phyloP scores from a whole-genome alignment of 2,888 invertebrate genomes.

The Phoronis australis region DNA sequence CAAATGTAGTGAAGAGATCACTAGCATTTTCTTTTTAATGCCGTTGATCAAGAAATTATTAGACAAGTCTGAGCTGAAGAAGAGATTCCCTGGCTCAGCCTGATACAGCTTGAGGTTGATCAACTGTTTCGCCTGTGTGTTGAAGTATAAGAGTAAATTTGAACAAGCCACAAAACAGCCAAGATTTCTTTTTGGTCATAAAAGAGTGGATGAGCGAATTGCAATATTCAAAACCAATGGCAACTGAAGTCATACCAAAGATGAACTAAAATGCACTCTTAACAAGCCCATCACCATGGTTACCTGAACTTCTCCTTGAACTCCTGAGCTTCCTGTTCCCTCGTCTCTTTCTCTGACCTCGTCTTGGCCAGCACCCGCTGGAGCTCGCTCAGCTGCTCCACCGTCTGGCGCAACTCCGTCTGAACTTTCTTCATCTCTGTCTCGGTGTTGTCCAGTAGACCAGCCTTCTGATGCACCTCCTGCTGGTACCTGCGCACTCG shows the following conservation, averaged over 20 bases:
- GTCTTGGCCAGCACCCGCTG: constrained; percentile 25
- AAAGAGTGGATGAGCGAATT: no score
- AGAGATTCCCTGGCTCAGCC: no score
- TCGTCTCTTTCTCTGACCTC: constrained; percentile 28
- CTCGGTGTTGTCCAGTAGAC: constrained; percentile 29
- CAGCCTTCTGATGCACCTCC: constrained; percentile 28
- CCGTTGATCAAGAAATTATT: no score
- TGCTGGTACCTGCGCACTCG: constrained; percentile 27
- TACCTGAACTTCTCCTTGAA: constrained; percentile 31
- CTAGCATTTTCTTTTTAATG: no score
- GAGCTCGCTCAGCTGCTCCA: constrained; percentile 17
- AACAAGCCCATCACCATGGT: background rate
- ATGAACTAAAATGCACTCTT: background rate
- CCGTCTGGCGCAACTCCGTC: constrained; percentile 21
- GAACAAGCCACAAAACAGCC: no score
- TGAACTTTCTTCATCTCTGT: constrained; percentile 26
- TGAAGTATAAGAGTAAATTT: no score
- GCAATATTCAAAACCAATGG: background rate
- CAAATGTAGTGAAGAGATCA: no score
- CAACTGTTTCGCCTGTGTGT: no score
- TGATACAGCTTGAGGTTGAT: no score
- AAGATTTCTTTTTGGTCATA: no score
- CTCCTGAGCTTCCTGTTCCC: constrained; percentile 32
- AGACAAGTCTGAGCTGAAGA: no score
- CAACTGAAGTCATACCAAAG: no score